Conservation (phyloP, 2,113 vertebrate species). For the Pavo muticus region DNA sequence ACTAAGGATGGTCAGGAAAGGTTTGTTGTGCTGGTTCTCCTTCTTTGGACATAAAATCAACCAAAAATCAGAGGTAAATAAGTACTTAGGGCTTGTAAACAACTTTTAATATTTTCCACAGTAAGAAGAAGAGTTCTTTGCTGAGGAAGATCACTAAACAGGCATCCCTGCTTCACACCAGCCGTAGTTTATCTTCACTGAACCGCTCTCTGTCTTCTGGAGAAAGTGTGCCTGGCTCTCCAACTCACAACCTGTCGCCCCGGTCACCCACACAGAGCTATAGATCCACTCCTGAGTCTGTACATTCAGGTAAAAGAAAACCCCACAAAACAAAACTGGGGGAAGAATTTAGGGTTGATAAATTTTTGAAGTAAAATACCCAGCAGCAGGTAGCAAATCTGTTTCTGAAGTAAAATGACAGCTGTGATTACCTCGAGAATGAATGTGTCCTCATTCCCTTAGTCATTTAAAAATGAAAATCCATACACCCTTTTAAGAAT, state of each 20-base stretch:
- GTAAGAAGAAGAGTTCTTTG: slow-evolving; percentile 92
- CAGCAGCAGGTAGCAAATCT: neutral
- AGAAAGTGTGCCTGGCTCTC: slow-evolving; percentile 94
- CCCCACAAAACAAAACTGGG: neutral
- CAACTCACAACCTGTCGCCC: slow-evolving; percentile 94
- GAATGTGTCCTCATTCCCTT: slow-evolving; percentile 1
- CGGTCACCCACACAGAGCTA: slow-evolving; percentile 94
- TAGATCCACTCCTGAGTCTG: slow-evolving; percentile 88
- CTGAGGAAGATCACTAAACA: slow-evolving; percentile 97
- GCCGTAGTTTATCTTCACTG: slow-evolving; percentile 93
- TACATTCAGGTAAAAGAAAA: slow-evolving; percentile 86
- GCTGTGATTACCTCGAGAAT: neutral
- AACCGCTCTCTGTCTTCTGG: slow-evolving; percentile 96
- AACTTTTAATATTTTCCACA: slow-evolving; percentile 59
- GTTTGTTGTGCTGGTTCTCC: slow-evolving; percentile 70
- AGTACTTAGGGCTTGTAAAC: neutral
- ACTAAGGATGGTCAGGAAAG: slow-evolving; percentile 94
- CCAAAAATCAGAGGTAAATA: neutral
- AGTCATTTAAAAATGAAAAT: slow-evolving; percentile 43
- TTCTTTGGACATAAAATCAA: neutral
- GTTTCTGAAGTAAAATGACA: neutral
- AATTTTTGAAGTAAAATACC: neutral
- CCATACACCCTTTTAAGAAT: slow-evolving; percentile 19
- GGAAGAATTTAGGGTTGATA: neutral
- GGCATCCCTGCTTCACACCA: slow-evolving; percentile 93